phyloP scores from a whole-genome alignment of 2,888 invertebrate species.

The Rotaria sp. region DNA sequence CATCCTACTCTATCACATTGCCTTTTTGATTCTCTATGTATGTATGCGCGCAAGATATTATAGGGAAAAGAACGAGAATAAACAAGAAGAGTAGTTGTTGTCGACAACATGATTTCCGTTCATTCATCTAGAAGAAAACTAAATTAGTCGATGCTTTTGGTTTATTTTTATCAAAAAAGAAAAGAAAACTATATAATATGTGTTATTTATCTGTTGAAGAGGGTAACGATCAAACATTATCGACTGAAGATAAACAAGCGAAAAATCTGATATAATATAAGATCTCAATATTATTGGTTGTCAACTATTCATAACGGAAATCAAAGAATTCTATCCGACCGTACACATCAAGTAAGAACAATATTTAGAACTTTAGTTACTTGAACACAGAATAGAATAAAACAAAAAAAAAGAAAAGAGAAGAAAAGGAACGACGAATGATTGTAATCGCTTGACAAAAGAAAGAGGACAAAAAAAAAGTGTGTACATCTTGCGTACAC shows the following conservation, averaged over 20 bases:
- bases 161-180: neutral
- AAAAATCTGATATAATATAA: conserved; percentile 11
- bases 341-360: conserved; percentile 36
- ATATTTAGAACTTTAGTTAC: neutral
- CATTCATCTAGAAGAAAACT: conserved; percentile 1
- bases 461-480: neutral
- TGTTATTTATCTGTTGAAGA: neutral
- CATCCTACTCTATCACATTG: neutral
- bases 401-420: neutral
- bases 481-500: neutral
- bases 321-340: conserved; percentile 37
- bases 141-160: neutral
- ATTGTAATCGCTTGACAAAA: neutral
- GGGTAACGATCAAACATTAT: neutral
- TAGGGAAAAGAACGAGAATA: neutral
- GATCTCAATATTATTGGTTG: conserved; percentile 38
- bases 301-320: conserved; percentile 39
- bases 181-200: neutral
- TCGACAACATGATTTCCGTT: neutral
- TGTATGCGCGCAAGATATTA: neutral
- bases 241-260: neutral
- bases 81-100: neutral
- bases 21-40: neutral
- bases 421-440: neutral
- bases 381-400: neutral